Conservation (phyloP, 2,113 vertebrate species). For the Cricetomys ansorgei region DNA sequence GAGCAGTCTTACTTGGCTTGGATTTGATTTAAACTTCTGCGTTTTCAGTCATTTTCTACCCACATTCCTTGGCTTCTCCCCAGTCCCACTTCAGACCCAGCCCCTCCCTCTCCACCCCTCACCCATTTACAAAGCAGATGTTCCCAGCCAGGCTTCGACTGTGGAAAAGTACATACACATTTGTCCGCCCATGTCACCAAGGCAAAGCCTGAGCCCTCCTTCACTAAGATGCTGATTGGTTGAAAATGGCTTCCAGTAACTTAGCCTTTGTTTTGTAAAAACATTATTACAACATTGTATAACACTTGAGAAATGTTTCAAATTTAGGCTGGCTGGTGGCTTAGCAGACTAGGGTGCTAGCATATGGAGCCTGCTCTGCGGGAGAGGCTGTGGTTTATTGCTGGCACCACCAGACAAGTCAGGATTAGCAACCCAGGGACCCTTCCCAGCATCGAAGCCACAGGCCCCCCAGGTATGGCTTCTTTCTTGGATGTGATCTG, state of each 20-base stretch:
- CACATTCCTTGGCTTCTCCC: not conserved
- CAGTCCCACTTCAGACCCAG: not conserved
- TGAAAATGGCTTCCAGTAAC: slow-evolving; percentile 88
- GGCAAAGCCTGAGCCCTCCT: slow-evolving; percentile 75
- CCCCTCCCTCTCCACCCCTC: not conserved
- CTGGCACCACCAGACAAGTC: slow-evolving; percentile 80
- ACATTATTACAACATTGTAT: slow-evolving; percentile 89
- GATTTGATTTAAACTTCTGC: not conserved
- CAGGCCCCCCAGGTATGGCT: slow-evolving; percentile 67
- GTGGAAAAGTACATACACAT: not conserved
- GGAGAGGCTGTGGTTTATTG: slow-evolving; percentile 85
- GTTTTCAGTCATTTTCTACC: not conserved
- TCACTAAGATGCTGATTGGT: slow-evolving; percentile 85
- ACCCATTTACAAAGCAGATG: slow-evolving; percentile 61
- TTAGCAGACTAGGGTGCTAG: slow-evolving; percentile 87
- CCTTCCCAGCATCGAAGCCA: slow-evolving; percentile 60
- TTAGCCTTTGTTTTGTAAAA: slow-evolving; percentile 90
- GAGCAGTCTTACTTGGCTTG: not conserved
- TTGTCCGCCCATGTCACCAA: slow-evolving; percentile 64
- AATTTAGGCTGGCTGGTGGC: slow-evolving; percentile 87
- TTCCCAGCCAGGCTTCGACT: slow-evolving; percentile 39
- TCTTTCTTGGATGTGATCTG: not conserved
- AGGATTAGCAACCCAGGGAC: slow-evolving; percentile 76
- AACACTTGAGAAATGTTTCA: slow-evolving; percentile 89
- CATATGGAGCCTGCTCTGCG: slow-evolving; percentile 88